Evolutionary conservation across 2,113 vertebrate species (phyloP), one percentile per base, ranked within the genome.

Genomic region (Girardinichthys multiradiatus): DNA sequence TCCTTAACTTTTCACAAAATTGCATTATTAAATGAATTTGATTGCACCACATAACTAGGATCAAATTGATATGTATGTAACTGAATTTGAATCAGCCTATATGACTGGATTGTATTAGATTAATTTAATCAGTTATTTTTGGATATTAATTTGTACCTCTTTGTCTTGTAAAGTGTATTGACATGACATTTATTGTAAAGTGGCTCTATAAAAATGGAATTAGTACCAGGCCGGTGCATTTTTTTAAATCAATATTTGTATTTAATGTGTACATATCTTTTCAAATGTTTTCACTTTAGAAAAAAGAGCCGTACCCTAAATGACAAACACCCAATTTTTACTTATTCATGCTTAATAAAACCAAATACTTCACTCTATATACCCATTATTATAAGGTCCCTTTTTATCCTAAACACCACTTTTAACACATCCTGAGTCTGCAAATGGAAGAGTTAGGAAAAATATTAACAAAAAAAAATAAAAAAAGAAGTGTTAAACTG

Each of bases 401-500:
- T 45, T 70, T 54, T 71, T 7, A 33, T 65, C 21, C 51, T 33
- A 31, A 2, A 29, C 42, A 54, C 64, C 17, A 51, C 4, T 66
- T 14, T 45, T 72, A 72, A 76, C 76, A 67, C 64, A 26, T 59
- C 76, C 26, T 42, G 59, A 29, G 35, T 86, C 72, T 79, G 60
- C 82, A 48, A 62, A 24, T 59, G 8, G 10, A 64, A 67, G 67
- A 48, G 48, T 42, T 71, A 13, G 30, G 13, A 81, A 78, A 74
- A 21, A 33, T 1, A 24, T 24, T 2, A 54, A 51, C 5, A 8
- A 51, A 51, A 24, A n/a, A 39, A 37, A 30, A 51, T 9, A 67
- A 59, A 59, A 60, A 72, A 28, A 29, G 7, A n/a, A 45, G 80
- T 27, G 66, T 82, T 28, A 73, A 86, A 74, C 76, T 76, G 79